A percentile compares a stretch with the other conserved stretches of the same genome.
These are phyloP conservation scores for Otus sunia DNA, from an alignment of 2,113 vertebrate species.

Conservation along the genomic window DNA sequence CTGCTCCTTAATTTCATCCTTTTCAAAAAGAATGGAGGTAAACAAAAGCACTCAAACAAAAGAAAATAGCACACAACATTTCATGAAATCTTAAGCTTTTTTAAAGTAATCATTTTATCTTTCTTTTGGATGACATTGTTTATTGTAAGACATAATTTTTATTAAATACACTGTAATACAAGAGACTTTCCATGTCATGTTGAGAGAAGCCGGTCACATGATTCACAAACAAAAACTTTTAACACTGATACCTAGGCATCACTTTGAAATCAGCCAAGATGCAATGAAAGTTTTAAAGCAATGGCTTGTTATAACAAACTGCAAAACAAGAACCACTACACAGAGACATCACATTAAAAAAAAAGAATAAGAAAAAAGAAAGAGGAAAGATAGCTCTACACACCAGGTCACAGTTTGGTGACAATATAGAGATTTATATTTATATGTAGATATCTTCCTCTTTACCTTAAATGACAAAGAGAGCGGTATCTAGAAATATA, in stretches of 20 bases:
- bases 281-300: conserved; percentile 78
- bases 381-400: conserved; percentile 80
- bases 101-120: conserved; percentile 60
- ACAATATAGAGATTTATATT: conserved; percentile 59
- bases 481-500: conserved; percentile 61
- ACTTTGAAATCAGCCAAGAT: conserved; percentile 92
- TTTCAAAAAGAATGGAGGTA: neutral
- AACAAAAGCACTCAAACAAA: neutral
- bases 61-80: neutral
- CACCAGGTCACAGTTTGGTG: conserved; percentile 86
- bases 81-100: neutral
- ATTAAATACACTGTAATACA: conserved; percentile 95
- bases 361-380: conserved; percentile 21
- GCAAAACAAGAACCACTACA: conserved; percentile 78
- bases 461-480: conserved; percentile 34
- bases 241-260: conserved; percentile 88
- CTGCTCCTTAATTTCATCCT: neutral
- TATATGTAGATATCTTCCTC: conserved; percentile 56
- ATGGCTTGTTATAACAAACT: conserved; percentile 72
- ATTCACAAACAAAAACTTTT: conserved; percentile 92
- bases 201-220: conserved; percentile 91
- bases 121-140: conserved; percentile 76
- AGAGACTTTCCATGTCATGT: conserved; percentile 88
- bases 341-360: conserved; percentile 77
- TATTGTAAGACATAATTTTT: conserved; percentile 92